phyloP scores from a whole-genome alignment of 2,888 invertebrate genomes.

The Smittia aterrima region DNA sequence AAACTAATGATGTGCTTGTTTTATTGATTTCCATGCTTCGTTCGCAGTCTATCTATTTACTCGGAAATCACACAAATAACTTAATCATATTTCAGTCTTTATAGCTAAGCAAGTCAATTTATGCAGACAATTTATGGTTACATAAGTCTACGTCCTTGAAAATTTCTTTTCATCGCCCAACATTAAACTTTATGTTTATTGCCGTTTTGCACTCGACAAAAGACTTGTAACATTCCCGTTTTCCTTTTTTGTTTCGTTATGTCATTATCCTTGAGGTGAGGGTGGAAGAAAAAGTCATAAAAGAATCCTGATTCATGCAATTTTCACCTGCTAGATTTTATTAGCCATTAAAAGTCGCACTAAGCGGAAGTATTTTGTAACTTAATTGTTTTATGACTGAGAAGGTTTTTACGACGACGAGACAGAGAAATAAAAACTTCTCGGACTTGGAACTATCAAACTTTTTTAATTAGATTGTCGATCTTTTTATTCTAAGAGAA shows the following conservation, averaged over 20 bases:
- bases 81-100: constrained; percentile 6
- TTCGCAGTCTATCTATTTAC: not conserved
- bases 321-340: constrained; percentile 40
- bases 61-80: not conserved
- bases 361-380: constrained; percentile 16
- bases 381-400: constrained; percentile 15
- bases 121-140: constrained; percentile 40
- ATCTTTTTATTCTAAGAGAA: not conserved
- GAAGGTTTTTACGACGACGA: not conserved
- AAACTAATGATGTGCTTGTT: constrained; percentile 8
- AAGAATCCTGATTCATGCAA: constrained; percentile 39
- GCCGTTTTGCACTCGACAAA: constrained; percentile 25
- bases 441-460: not conserved
- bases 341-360: constrained; percentile 20
- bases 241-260: not conserved
- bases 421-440: not conserved
- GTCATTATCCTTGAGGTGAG: constrained; percentile 38
- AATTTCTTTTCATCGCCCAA: constrained; percentile 35
- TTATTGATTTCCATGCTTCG: not conserved
- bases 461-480: too few species aligned
- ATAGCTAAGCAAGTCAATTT: constrained; percentile 14
- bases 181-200: constrained; percentile 40
- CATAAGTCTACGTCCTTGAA: constrained; percentile 40
- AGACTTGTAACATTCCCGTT: not conserved
- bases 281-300: constrained; percentile 21